Percentiles rank a stretch among this genome's conserved stretches.
Evolutionary conservation across 2,888 invertebrate species (phyloP).

Genomic region (Spilosoma lubricipeda): DNA sequence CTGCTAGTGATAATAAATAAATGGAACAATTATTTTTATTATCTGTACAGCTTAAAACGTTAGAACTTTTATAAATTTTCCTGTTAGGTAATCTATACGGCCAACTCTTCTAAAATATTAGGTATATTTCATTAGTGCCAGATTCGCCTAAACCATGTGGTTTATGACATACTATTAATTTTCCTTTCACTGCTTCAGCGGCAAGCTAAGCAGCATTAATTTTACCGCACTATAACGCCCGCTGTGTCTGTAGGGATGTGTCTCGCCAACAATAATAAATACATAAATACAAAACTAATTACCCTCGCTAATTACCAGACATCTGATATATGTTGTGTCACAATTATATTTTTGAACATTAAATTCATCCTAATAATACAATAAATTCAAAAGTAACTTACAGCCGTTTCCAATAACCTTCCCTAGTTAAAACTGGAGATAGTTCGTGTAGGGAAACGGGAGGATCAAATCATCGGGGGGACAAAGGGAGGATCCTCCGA

Average conservation of each 20-base stretch:
- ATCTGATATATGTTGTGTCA: not conserved
- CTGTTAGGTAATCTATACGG: not conserved
- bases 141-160: not conserved
- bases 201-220: not conserved
- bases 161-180: slow-evolving; percentile 1
- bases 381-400: too few species aligned
- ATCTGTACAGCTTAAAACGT: not conserved
- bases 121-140: not conserved
- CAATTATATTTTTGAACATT: not conserved
- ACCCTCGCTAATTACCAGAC: not conserved
- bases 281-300: not conserved
- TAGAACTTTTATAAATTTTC: not conserved
- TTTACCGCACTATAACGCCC: not conserved
- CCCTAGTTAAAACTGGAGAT: too few species aligned
- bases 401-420: too few species aligned
- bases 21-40: not conserved
- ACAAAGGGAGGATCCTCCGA: too few species aligned
- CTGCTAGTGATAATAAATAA: not conserved
- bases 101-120: not conserved
- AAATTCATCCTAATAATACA: too few species aligned
- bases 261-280: not conserved
- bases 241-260: not conserved
- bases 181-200: not conserved
- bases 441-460: too few species aligned
- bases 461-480: too few species aligned